Evolutionary conservation across 1,140 invertebrate species (phyloP).

Genomic region (Propsilocerus akamusi): DNA sequence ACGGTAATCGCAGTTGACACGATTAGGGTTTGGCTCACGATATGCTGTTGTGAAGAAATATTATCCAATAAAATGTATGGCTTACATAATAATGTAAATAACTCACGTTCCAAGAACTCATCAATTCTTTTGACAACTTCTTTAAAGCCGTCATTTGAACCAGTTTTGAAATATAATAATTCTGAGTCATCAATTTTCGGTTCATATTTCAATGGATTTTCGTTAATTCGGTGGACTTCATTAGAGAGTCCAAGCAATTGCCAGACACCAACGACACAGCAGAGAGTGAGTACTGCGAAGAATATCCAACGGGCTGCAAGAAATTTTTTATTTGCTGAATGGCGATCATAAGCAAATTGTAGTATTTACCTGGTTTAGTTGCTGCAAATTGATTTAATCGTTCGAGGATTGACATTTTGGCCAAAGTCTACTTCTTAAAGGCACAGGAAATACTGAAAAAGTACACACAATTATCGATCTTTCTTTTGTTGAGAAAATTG

Average conservation of each 20-base stretch:
- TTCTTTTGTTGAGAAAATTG: too few relatives aligned
- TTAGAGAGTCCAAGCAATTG: background rate
- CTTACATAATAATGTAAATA: background rate
- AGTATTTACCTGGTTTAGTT: background rate
- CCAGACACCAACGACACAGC: background rate
- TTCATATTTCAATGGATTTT: background rate
- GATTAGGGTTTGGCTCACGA: slow-evolving; percentile 9
- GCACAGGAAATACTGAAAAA: too few relatives aligned
- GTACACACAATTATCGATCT: too few relatives aligned
- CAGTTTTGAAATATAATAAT: too few relatives aligned
- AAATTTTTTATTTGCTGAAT: background rate
- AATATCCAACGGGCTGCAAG: background rate
- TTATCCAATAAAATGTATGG: background rate
- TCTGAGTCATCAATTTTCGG: background rate
- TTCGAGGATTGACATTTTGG: too few relatives aligned
- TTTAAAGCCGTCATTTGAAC: too few relatives aligned
- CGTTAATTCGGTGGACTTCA: background rate
- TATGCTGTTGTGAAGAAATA: background rate
- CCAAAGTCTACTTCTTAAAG: too few relatives aligned
- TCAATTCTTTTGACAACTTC: background rate
- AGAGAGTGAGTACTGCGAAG: background rate
- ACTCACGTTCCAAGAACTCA: background rate
- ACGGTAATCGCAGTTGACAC: slow-evolving; percentile 38
- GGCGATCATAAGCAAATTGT: background rate
- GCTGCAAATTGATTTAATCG: background rate